Conservation (phyloP, 2,797 vertebrate species). For the Diplodus puntazzo region DNA sequence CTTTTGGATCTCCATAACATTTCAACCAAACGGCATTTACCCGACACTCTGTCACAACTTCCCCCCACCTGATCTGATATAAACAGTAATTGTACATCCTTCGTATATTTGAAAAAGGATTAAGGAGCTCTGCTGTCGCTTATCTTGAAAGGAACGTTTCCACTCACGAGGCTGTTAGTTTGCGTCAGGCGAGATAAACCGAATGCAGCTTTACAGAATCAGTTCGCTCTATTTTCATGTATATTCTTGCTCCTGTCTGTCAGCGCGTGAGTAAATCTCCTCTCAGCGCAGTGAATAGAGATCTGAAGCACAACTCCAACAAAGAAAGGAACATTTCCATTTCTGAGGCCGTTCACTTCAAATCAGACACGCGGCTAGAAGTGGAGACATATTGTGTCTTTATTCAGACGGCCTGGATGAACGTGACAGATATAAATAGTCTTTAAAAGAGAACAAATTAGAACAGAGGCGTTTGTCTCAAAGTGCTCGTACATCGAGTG, state of each 20-base stretch:
- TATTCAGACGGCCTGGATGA: slow-evolving; percentile 13
- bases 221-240: slow-evolving; percentile 6
- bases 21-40: slow-evolving; percentile 34
- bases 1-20: slow-evolving; percentile 41
- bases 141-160: slow-evolving; percentile 45
- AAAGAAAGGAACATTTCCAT: slow-evolving; percentile 16
- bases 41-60: background rate
- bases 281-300: background rate
- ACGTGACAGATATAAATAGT: slow-evolving; percentile 1
- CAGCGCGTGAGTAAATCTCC: slow-evolving; percentile 15
- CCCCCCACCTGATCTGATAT: slow-evolving; percentile 31
- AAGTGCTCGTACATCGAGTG: background rate
- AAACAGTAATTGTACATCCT: slow-evolving; percentile 27
- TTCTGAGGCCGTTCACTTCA: background rate
- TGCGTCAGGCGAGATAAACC: slow-evolving; percentile 44
- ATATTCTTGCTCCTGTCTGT: slow-evolving; percentile 12
- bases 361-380: slow-evolving; percentile 11
- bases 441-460: background rate
- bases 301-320: slow-evolving; percentile 10
- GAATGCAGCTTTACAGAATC: background rate
- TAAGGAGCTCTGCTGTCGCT: slow-evolving; percentile 6
- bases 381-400: background rate
- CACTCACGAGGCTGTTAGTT: slow-evolving; percentile 22
- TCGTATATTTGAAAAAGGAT: slow-evolving; percentile 19
- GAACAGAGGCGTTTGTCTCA: background rate